Evolutionary conservation across 1,140 invertebrate genomes (phyloP).

Genomic region (Drosophila ogumai): DNA sequence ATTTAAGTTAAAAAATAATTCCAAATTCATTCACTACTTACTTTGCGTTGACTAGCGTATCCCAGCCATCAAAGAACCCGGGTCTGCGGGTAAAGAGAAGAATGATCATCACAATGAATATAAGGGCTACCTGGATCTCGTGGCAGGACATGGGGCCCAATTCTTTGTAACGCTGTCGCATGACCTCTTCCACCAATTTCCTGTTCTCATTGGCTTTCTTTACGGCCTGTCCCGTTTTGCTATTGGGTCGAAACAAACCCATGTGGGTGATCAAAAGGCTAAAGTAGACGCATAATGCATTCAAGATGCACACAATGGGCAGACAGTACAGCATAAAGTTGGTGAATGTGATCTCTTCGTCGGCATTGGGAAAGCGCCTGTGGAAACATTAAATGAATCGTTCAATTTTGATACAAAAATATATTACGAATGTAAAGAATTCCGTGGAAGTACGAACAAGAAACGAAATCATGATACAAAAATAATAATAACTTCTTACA

Average conservation of each 20-base stretch:
- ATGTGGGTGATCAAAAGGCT: slow-evolving; percentile 90
- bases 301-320: slow-evolving; percentile 88
- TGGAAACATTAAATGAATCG: slow-evolving; percentile 29
- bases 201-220: slow-evolving; percentile 86
- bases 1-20: no score
- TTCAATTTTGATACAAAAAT: not conserved
- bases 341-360: slow-evolving; percentile 89
- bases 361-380: slow-evolving; percentile 86
- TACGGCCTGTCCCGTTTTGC: slow-evolving; percentile 85
- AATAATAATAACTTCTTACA: no score
- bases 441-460: not conserved
- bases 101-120: slow-evolving; percentile 91
- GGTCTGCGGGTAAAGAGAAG: slow-evolving; percentile 95
- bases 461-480: no score
- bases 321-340: slow-evolving; percentile 89
- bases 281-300: slow-evolving; percentile 87
- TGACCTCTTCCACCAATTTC: slow-evolving; percentile 86
- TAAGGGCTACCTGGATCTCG: slow-evolving; percentile 89
- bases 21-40: slow-evolving; percentile 12
- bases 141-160: slow-evolving; percentile 93
- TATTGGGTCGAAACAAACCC: slow-evolving; percentile 88
- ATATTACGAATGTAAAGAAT: not conserved
- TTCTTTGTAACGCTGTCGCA: slow-evolving; percentile 89
- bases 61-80: slow-evolving; percentile 78
- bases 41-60: slow-evolving; percentile 30